Percentiles rank a stretch among this genome's conserved stretches.
Conservation (phyloP, 1,140 invertebrate species). For the Apis florea region DNA sequence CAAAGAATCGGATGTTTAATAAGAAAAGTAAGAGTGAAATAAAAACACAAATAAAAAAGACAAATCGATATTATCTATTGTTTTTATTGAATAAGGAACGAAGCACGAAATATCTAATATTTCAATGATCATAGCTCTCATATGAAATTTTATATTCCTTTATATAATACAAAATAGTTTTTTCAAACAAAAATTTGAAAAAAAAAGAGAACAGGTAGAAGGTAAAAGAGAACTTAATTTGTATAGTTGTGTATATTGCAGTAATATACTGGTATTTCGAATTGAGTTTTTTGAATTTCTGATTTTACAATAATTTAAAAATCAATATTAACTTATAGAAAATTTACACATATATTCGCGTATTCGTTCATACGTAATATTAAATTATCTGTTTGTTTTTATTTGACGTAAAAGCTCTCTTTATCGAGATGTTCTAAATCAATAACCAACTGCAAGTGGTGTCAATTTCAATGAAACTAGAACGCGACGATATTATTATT, state of each 20-base stretch:
- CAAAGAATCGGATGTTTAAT: no score
- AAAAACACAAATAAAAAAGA: no score
- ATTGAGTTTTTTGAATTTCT: background rate
- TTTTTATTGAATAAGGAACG: background rate
- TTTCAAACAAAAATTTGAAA: background rate
- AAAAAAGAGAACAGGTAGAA: background rate
- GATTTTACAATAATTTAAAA: background rate
- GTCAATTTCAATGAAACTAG: constrained; percentile 31
- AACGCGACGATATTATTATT: constrained; percentile 20
- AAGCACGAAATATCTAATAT: background rate
- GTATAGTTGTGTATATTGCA: background rate
- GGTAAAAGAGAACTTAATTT: no score
- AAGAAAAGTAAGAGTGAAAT: no score
- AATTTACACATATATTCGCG: background rate
- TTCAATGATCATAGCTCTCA: background rate
- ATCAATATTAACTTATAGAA: no score
- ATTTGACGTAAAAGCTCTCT: background rate
- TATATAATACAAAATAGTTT: background rate
- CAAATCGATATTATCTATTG: no score
- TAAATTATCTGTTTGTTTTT: background rate
- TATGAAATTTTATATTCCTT: background rate
- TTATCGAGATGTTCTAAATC: constrained; percentile 30
- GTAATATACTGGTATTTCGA: background rate
- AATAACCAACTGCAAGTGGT: constrained; percentile 27
- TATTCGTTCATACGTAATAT: background rate